A percentile compares a stretch with the other conserved stretches of the same genome.
These are phyloP conservation scores for Anastrepha obliqua DNA, from an alignment of 1,140 invertebrate species.

Conservation along the genomic window DNA sequence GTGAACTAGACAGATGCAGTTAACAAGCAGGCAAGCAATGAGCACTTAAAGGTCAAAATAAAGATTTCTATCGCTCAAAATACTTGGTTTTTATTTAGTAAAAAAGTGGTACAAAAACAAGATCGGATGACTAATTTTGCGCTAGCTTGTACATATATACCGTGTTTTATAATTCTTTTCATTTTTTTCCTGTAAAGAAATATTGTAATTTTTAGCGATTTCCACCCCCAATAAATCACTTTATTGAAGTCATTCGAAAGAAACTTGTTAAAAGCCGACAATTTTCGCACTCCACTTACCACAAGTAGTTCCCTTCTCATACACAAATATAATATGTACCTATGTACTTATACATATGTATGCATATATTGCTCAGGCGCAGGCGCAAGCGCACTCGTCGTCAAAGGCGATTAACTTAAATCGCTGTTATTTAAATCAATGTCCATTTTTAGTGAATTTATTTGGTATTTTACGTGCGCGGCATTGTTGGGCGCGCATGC, in stretches of 20 bases:
- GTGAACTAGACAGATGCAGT: too few relatives aligned
- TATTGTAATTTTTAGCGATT: not conserved
- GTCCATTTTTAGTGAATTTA: constrained; percentile 57
- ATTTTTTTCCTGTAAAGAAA: not conserved
- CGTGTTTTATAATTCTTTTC: not conserved
- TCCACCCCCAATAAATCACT: constrained; percentile 37
- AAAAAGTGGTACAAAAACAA: too few relatives aligned
- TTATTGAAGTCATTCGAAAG: not conserved
- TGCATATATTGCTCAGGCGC: not conserved
- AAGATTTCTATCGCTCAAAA: too few relatives aligned
- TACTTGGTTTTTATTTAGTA: too few relatives aligned
- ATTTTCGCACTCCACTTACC: constrained; percentile 18
- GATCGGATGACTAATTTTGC: not conserved
- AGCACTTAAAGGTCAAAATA: too few relatives aligned
- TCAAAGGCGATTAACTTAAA: constrained; percentile 60
- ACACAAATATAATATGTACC: not conserved
- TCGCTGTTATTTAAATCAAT: constrained; percentile 73
- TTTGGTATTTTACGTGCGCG: constrained; percentile 39
- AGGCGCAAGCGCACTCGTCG: constrained; percentile 32
- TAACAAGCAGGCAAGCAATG: too few relatives aligned
- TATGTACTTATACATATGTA: not conserved
- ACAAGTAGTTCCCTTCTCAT: too few relatives aligned
- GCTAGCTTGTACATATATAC: too few relatives aligned
- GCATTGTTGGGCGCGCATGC: not conserved
- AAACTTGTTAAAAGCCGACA: constrained; percentile 45